Conservation (phyloP, 2,888 invertebrate species). For the Acronicta leporina region DNA sequence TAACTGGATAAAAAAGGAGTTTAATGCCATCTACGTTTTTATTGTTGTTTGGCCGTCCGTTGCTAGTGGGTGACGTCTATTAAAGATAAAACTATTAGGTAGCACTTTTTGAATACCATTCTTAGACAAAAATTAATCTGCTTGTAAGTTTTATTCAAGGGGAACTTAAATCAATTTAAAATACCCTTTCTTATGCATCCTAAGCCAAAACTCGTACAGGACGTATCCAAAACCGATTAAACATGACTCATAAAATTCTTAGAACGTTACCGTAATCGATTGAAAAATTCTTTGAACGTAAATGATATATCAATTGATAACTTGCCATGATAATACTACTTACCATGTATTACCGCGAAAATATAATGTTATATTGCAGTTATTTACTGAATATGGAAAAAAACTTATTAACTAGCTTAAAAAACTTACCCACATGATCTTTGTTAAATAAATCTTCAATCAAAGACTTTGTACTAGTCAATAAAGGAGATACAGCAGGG, state of each 20-base stretch:
- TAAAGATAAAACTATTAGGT: too few relatives aligned
- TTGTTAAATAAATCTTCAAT: conserved; percentile 71
- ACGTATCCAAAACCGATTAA: neutral
- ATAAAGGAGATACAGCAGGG: conserved; percentile 72
- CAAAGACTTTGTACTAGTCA: conserved; percentile 67
- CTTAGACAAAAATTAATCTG: too few relatives aligned
- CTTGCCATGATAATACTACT: conserved; percentile 14
- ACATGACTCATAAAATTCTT: too few relatives aligned
- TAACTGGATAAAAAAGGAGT: neutral
- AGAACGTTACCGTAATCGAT: conserved; percentile 22
- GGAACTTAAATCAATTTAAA: too few relatives aligned
- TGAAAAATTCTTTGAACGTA: conserved; percentile 31
- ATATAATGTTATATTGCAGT: conserved; percentile 9
- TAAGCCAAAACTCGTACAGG: too few relatives aligned
- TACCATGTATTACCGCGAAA: too few relatives aligned
- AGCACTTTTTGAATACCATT: too few relatives aligned
- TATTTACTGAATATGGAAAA: conserved; percentile 7
- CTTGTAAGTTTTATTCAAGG: too few relatives aligned
- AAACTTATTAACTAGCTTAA: neutral
- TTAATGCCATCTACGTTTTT: neutral
- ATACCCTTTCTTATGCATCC: too few relatives aligned
- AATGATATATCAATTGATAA: conserved; percentile 14
- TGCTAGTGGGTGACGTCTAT: too few relatives aligned
- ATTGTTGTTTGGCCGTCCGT: too few relatives aligned
- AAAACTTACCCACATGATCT: conserved; percentile 67